Conservation (phyloP, 2,888 invertebrate species). For the Papilio gigon region DNA sequence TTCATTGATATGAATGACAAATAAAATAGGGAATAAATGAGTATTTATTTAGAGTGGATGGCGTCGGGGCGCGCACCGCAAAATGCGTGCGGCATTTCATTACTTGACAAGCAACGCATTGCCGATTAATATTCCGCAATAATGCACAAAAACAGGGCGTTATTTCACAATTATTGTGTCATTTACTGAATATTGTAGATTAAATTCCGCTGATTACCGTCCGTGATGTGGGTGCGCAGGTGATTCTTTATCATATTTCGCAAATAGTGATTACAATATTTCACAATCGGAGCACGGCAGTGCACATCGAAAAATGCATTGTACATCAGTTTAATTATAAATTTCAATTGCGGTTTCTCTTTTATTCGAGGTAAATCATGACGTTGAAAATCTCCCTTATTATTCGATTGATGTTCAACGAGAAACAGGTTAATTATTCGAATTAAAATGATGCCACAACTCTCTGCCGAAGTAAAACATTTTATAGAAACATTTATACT, state of each 20-base stretch:
- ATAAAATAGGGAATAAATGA: constrained; percentile 37
- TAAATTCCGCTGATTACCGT: constrained; percentile 51
- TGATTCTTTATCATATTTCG: constrained; percentile 37
- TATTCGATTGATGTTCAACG: constrained; percentile 7
- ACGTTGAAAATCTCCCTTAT: constrained; percentile 12
- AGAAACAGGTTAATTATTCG: constrained; percentile 31
- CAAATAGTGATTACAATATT: constrained; percentile 37
- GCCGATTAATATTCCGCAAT: constrained; percentile 64
- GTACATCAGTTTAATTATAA: constrained; percentile 31
- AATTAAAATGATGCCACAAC: constrained; percentile 24
- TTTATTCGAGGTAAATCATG: constrained; percentile 24
- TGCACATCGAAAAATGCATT: constrained; percentile 19
- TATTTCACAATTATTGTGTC: constrained; percentile 50
- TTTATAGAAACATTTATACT: neutral
- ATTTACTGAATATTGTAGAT: constrained; percentile 47
- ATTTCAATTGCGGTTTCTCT: constrained; percentile 27
- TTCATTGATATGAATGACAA: constrained; percentile 30
- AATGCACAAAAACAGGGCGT: constrained; percentile 57
- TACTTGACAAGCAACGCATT: constrained; percentile 67
- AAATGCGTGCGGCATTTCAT: constrained; percentile 58
- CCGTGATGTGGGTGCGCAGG: constrained; percentile 44
- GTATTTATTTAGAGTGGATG: constrained; percentile 44
- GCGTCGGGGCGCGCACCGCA: constrained; percentile 47
- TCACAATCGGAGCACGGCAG: constrained; percentile 21
- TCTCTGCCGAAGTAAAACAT: constrained; percentile 7